Evolutionary conservation across 1,140 invertebrate species (phyloP), one percentile per base, ranked within the genome.

Genomic region (Heliconius melpomene): DNA sequence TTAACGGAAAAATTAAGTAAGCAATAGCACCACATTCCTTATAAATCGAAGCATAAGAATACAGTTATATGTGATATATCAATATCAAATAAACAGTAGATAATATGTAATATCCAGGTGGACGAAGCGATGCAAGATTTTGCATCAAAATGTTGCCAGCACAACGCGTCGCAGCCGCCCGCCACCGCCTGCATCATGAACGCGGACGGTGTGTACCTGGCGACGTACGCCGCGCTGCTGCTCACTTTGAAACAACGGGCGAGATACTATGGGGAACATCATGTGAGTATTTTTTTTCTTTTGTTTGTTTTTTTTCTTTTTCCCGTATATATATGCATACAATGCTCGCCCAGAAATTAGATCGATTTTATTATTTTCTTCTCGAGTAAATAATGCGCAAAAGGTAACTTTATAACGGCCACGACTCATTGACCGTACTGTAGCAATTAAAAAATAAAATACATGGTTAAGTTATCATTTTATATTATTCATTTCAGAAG

Each of bases 201-300:
- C 93, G 98, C 98, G 29, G 98, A 99, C 95, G 98, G 98, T 73
- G 97, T 99, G 73, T 99, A 99, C 91, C 94, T 99, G 75, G 97
- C 98, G 2, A 98, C 97, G 1, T 98, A 98, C 88, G 96, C 97
- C 3, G 97, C 97, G 2, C 93, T 99, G 26, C 91, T 98, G 52
- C 94, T 99, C 0, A 98, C 98, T 90, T 92, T 98, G 20, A 98
- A 97, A 88, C 95, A 99, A 7, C 96, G 96, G 81, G 95, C 95
- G 60, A 96, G 97, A 75, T 98, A 97, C 90, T 98, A 98, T 88
- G 95, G 96, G 71, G 94, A 96, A 84, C 95, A 96, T 75, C 94
- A 94, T 80, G 97, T 97, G 92, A 94, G 93, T 82, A 38, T 36
- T 20, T 36, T 20, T 57, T 36, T 16, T 52, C 13, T 52, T 18